Evolutionary conservation across 2,797 vertebrate species (phyloP), one percentile per base, ranked within the genome.

Genomic region (Muscicapa striata): DNA sequence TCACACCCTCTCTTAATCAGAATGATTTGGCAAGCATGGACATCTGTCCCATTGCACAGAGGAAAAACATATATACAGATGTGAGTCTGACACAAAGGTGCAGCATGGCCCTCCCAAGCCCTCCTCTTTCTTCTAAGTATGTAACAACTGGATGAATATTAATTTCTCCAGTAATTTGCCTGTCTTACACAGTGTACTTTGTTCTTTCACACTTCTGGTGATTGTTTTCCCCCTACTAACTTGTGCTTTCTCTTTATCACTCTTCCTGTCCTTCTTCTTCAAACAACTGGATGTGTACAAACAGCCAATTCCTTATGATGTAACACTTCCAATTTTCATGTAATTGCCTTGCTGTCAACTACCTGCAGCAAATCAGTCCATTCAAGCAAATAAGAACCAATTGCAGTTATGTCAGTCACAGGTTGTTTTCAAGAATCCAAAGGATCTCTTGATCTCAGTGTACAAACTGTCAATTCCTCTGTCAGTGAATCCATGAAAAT

Each of bases 401-500:
- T 1, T 90, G 77, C 26, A 55, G 66, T 91, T 59, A n/a, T 61
- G n/a, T 22, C 48, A 76, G 41, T 48, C 46, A 36, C 20, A 51
- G 24, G 69, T 11, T 77, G 67, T 72, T 95, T 91, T 87, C 40
- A 78, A 40, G 69, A 81, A 73, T 61, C 55, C 34, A 52, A 1
- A 26, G 67, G 51, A 84, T 87, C 64, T 91, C 80, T 90, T 61
- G 77, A 59, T 89, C 51, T 91, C 32, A 76, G 51, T 26, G n/a
- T 61, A 91, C n/a, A 66, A 62, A 62, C 78, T 64, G 21, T 30
- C 76, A 70, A 41, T 74, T 84, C 77, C 58, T 87, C 54, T 54
- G 29, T 30, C 90, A 75, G 77, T 34, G 89, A 89, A 86, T 89
- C 66, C 58, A 93, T 7, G 38, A 81, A 93, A 96, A 91, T 19